Conservation (phyloP, 2,797 vertebrate genomes). For the Hippoglossus hippoglossus region DNA sequence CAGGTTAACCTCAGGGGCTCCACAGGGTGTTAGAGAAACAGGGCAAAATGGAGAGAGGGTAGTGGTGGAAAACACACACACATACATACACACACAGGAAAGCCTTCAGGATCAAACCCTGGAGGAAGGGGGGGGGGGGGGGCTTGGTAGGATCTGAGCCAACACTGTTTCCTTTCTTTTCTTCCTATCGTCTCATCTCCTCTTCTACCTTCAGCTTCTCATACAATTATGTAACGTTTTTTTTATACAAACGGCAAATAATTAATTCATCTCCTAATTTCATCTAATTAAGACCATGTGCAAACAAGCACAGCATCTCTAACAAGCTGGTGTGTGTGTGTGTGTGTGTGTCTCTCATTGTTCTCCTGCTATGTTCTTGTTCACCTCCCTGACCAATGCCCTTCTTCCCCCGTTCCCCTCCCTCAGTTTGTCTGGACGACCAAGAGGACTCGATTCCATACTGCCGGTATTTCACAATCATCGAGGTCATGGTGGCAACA, state of each 20-base stretch:
- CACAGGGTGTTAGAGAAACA: conserved; percentile 13
- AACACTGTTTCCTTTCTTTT: conserved; percentile 19
- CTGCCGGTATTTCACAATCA: too few relatives aligned
- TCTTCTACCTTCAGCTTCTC: conserved; percentile 32
- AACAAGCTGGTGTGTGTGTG: conserved; percentile 12
- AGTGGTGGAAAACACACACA: too few relatives aligned
- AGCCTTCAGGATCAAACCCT: conserved; percentile 1
- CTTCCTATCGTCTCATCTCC: conserved; percentile 12
- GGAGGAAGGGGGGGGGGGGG: not conserved
- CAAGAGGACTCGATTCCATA: too few relatives aligned
- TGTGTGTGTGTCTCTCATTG: not conserved
- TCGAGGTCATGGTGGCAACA: too few relatives aligned
- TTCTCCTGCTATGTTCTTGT: too few relatives aligned
- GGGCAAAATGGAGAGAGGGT: conserved; percentile 4
- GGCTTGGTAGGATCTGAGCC: not conserved
- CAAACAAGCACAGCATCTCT: conserved; percentile 21
- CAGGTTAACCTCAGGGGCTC: conserved; percentile 21
- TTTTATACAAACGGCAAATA: conserved; percentile 45
- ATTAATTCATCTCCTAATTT: conserved; percentile 49
- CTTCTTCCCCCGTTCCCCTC: too few relatives aligned
- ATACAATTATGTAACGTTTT: conserved; percentile 25
- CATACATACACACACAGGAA: not conserved
- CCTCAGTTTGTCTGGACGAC: too few relatives aligned
- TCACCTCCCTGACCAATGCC: not conserved
- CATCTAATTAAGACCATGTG: conserved; percentile 46